Base-by-base conservation (phyloP, 2,113 vertebrate genomes). In the Puntigrus tetrazona region DNA sequence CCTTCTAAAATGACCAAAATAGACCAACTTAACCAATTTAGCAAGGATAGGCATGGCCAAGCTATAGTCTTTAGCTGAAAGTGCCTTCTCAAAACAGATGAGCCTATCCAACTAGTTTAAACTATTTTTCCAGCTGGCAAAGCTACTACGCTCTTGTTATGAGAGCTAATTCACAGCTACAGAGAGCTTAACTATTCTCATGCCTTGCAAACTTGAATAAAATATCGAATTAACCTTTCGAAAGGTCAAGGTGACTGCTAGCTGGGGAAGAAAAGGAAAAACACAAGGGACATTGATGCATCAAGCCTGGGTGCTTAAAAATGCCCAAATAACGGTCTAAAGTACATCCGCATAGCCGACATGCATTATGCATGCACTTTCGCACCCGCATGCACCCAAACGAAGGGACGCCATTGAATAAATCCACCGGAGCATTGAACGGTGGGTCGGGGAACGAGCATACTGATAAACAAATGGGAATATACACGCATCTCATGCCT, bases 361-460 rank as follows among this genome's bases (percentile, higher is more conserved):
- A 81, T 84, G 82, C 70, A 84, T 84, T 84, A 87, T 75, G 65
- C 86, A 87, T 87, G 67, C 20, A 34, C 63, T 72, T 65, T 36
- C 6, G 14, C 36, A 72, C n/a, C 43, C 22, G 13, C 65, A 50
- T 3, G 1, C 11, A 61, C 11, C 34, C 43, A 85, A 77, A 76
- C 29, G 10, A 43, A 22, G 34, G 65, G 47, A 78, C 14, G 55
- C 34, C 27, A 61, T 38, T 70, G 57, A 84, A 78, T 84, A 69
- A 84, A 65, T 78, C 59, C 73, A 55, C 61, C 55, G 16, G 74
- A 67, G 59, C 43, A 82, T 38, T 55, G 55, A 59, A 8, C 5
- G 74, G 38, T 55, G 43, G 45, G 29, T 34, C 7, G 14, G n/a
- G 29, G 38, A 55, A 84, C 0, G 22, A 27, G 50, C 57, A 38